These are phyloP conservation scores for Zaprionus obscuricornis DNA, from an alignment of 2,888 invertebrate genomes.

Conservation along the genomic window DNA sequence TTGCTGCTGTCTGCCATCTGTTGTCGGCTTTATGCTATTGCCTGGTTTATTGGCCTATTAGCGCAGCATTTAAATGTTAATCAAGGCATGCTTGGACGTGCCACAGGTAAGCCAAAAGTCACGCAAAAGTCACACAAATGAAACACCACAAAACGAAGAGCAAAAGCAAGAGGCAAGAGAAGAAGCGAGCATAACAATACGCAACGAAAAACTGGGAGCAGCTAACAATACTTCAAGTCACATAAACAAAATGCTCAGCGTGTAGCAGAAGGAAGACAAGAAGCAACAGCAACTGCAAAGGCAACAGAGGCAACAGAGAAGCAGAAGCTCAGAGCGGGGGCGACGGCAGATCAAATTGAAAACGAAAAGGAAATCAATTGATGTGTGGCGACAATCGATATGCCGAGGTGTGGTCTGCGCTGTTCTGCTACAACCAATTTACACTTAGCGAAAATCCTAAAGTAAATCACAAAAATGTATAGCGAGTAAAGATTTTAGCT, in stretches of 20 bases:
- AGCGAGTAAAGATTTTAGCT: no score
- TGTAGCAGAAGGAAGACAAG: constrained; percentile 11
- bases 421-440: neutral
- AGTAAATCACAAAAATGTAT: no score
- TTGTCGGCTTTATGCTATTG: no score
- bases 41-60: constrained; percentile 80
- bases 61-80: constrained; percentile 75
- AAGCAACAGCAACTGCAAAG: neutral
- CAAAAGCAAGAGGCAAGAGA: neutral
- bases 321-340: neutral
- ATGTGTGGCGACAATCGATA: constrained; percentile 74
- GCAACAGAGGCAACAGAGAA: no score
- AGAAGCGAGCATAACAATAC: constrained; percentile 1
- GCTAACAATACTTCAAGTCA: constrained; percentile 44
- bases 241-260: constrained; percentile 54
- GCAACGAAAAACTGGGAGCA: constrained; percentile 19
- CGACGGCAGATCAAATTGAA: constrained; percentile 65
- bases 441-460: no score
- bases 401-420: constrained; percentile 40
- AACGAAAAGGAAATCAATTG: constrained; percentile 79
- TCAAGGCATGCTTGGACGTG: constrained; percentile 62
- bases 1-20: constrained; percentile 10
- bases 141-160: constrained; percentile 31
- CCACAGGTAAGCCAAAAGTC: constrained; percentile 68
- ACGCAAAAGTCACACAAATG: constrained; percentile 76